These are phyloP conservation scores for Eledone cirrhosa DNA, from an alignment of 2,888 invertebrate species.

Conservation along the genomic window DNA sequence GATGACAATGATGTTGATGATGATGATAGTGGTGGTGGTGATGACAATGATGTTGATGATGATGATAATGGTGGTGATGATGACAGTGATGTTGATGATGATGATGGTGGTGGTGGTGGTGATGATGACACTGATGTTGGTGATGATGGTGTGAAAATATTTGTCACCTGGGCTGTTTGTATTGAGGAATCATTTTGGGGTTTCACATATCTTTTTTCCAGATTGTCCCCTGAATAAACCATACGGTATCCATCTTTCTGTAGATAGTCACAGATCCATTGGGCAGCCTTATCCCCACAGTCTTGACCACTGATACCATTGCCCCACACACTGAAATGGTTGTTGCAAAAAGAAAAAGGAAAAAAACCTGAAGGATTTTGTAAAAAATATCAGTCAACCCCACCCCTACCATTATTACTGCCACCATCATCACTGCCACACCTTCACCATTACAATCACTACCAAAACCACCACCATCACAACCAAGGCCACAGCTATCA, in stretches of 20 bases:
- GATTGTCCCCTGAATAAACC: slow-evolving; percentile 45
- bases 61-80: too few species aligned
- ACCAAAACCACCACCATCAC: too few species aligned
- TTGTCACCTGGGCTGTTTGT: background rate
- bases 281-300: slow-evolving; percentile 53
- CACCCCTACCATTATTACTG: background rate
- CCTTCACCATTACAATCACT: too few species aligned
- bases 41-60: too few species aligned
- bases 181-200: background rate
- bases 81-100: too few species aligned
- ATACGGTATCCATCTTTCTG: slow-evolving; percentile 46
- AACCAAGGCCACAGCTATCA: too few species aligned
- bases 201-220: slow-evolving; percentile 39
- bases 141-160: too few species aligned
- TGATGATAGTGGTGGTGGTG: too few species aligned
- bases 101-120: too few species aligned
- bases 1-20: too few species aligned
- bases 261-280: slow-evolving; percentile 53
- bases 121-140: too few species aligned
- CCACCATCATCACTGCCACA: too few species aligned
- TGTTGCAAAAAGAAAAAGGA: background rate
- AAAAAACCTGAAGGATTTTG: background rate
- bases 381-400: background rate
- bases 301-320: slow-evolving; percentile 36
- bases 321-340: slow-evolving; percentile 26